Evolutionary conservation across 2,888 invertebrate genomes (phyloP), one percentile per base, ranked within the genome.

Genomic region (Tolmerus cingulatus): DNA sequence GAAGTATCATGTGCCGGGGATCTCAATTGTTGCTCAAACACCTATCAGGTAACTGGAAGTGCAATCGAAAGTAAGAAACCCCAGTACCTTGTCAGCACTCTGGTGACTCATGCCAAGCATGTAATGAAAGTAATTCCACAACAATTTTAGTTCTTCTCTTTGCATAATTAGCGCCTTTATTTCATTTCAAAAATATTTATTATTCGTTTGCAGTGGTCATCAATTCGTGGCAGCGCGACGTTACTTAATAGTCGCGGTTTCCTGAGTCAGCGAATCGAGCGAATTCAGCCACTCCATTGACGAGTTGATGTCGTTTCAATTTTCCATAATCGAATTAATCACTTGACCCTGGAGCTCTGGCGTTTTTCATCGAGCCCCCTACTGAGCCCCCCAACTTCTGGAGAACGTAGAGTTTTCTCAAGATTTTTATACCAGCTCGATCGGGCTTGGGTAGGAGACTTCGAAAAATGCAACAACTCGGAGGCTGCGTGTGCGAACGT

Each of bases 251-350:
- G 2, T 66, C 66, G 66, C 66, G 1, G 2, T 23, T 23, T 1
- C 23, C 66, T 66, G 66, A 66, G 66, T 78, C 78, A 78, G 78
- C 40, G 40, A 19, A 40, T 43, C 5, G 37, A 43, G 37, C 78
- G n/a, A 43, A n/a, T 12, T 78, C 78, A 23, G 14, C 3, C 66
- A 23, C 27, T 66, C 8, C 9, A 66, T 66, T 19, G 66, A 66
- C 27, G 66, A 79, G 51, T 79, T 66, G 12, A 19, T 79, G 51
- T 79, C 79, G 43, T 51, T 79, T 79, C 79, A 79, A 79, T 79
- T 79, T 79, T 79, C 51, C 79, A 79, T 79, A 79, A 79, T 79
- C 79, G 27, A 79, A 79, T 79, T 46, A 79, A 79, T 79, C 79
- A 51, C 51, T 79, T 79, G 79, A 79, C 79, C 79, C 79, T 79